Base-by-base conservation (phyloP, 2,113 vertebrate species). In the Silurus glanis region DNA sequence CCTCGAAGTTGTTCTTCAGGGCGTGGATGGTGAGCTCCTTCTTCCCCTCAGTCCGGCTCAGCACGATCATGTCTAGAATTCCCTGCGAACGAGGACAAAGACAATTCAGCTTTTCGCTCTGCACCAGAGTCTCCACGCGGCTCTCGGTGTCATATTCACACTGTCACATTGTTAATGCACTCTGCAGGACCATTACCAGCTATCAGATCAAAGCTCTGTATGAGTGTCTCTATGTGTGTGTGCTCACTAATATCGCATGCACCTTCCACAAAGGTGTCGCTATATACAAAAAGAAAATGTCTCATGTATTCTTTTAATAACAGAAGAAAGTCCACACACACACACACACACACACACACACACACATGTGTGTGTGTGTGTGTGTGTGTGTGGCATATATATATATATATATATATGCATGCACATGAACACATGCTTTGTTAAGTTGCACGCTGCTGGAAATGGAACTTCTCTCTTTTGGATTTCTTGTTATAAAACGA, bases 1-100 rank as follows among this genome's bases (percentile, higher is more conserved):
- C 97, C 94, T 99, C 98, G 72, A 98, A 99, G 94, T 99, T 99
- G 92, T 99, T 99, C 94, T 97, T 97, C 90, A 99, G 92, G 53
- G 96, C 95, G 59, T 99, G 96, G 90, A 99, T 97, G 90, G 93
- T 90, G 85, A 96, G 93, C 45, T 97, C 95, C 69, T 91, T 89
- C 87, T 90, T 95, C 56, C 90, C 91, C 80, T 93, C 91, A 58
- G 94, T 92, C 88, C 94, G 93, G 90, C 96, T 97, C 85, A 98
- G 93, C 85, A 99, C 95, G 86, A 99, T 90, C 93, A 99, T 97
- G 93, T 99, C 98, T 94, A 99, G 94, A 91, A 99, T 98, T 72
- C 98, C 97, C 97, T 99, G 92, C 75, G 92, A 92, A 94, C 88
- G 88, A 91, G 87, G 91, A 88, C 37, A 91, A 86, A 82, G 87